A percentile compares a stretch with the other conserved stretches of the same genome.
These are phyloP conservation scores for Muscicapa adusta DNA, from an alignment of 2,113 vertebrate species.

Conservation along the genomic window DNA sequence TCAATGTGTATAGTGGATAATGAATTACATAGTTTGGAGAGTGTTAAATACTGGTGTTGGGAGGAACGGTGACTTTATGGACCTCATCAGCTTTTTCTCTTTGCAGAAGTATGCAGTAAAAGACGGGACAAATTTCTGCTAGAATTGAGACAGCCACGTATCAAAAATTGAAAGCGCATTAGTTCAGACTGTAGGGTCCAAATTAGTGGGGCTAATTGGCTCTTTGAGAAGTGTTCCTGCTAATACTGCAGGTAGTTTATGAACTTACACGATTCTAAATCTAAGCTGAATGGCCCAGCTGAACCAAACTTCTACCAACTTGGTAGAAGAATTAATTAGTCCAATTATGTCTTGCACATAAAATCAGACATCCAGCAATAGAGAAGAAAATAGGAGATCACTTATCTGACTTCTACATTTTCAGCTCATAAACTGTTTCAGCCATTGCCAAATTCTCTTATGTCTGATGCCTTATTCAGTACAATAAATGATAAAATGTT, in stretches of 20 bases:
- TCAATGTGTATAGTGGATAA: not conserved
- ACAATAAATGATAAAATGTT: not conserved
- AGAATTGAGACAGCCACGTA: accelerated
- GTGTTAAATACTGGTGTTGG: not conserved
- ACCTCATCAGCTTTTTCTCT: not conserved
- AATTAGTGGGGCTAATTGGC: not conserved
- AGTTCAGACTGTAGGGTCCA: not conserved
- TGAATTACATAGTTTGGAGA: not conserved
- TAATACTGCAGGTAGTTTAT: not conserved
- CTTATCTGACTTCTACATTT: not conserved
- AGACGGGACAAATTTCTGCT: not conserved
- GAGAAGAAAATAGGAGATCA: not conserved
- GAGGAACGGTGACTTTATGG: not conserved
- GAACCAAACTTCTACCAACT: not conserved
- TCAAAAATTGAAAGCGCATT: not conserved
- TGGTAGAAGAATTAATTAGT: not conserved
- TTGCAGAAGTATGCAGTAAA: not conserved
- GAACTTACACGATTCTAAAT: not conserved
- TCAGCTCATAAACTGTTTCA: not conserved
- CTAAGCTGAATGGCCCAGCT: not conserved
- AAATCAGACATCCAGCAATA: not conserved
- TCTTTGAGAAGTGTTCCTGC: not conserved
- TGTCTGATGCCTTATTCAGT: not conserved
- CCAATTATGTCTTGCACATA: not conserved
- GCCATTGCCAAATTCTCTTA: not conserved